Base-by-base conservation (phyloP, 2,113 vertebrate species). In the Motacilla alba region DNA sequence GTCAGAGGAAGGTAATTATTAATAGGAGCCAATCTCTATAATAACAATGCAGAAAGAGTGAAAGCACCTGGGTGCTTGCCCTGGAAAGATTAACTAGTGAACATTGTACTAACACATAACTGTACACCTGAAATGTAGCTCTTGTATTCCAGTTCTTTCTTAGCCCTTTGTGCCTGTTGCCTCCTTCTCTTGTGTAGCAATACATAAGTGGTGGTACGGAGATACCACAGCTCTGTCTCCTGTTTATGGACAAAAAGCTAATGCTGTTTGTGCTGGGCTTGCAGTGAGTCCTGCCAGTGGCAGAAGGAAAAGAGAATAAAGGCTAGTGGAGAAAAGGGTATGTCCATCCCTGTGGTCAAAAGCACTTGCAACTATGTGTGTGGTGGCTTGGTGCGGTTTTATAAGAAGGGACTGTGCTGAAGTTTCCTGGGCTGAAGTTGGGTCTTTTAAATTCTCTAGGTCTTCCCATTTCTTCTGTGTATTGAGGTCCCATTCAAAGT, bases 1-100 rank as follows among this genome's bases (percentile, higher is more conserved):
- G 3, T 89, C 49, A 33, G 2, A 2, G 44, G 69, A 78, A 80
- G 81, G 89, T 94, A 87, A 95, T 95, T 72, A 94, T 94, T 95
- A 94, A 95, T 95, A 37, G 70, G 59, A 91, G 11, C 31, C 52
- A 89, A 63, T 24, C 21, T 78, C 27, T 84, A 5, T 37, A 41
- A 37, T 79, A 86, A 66, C 63, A 62, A 16, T 52, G 80, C 70
- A 68, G 84, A 73, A 49, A 87, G 70, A 81, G 53, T 31, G 56
- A 81, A 89, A 89, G 58, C 41, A 20, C 41, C 81, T 50, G 59
- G n/a, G n/a, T 55, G 9, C 41, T 87, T 77, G 58, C 77, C 67
- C 31, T 55, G 62, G n/a, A 66, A 56, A 81, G 47, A 63, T 79
- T 83, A 94, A 19, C 68, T 74, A 18, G 82, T 18, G 37, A 68